phyloP scores from a whole-genome alignment of 2,113 vertebrate genomes.

The Callorhinus ursinus region DNA sequence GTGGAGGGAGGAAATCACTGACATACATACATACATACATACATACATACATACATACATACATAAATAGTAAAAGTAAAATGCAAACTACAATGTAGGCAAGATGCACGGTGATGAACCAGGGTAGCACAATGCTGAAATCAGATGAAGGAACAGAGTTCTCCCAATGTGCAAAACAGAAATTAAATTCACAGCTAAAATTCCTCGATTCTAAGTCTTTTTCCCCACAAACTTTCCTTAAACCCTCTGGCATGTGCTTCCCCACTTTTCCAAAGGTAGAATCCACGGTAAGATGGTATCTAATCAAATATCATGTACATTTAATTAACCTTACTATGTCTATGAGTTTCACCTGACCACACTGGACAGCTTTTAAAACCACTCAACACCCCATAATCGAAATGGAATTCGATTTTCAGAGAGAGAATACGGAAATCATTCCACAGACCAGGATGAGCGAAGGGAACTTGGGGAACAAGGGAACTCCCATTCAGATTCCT shows the following conservation, averaged over 20 bases:
- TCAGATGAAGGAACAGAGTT: neutral
- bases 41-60: too few relatives aligned
- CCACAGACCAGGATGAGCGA: neutral
- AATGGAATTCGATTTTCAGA: conserved; percentile 32
- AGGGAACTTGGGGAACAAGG: neutral
- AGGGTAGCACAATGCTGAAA: neutral
- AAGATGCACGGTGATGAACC: neutral
- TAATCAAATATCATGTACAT: conserved; percentile 27
- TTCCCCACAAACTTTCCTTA: neutral
- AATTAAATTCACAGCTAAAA: neutral
- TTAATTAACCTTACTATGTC: conserved; percentile 33
- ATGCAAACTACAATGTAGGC: neutral
- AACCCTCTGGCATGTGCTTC: neutral
- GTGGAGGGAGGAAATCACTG: neutral
- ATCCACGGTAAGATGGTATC: neutral
- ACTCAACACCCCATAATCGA: neutral
- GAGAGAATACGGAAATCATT: conserved; percentile 10
- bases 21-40: neutral
- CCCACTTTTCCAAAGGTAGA: conserved; percentile 6
- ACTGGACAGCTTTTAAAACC: conserved; percentile 18
- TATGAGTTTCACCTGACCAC: conserved; percentile 23
- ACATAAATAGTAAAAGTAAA: neutral
- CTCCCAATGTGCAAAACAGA: neutral
- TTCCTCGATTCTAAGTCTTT: neutral
- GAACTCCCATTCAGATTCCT: neutral